A percentile compares a stretch with the other conserved stretches of the same genome.
phyloP scores from a whole-genome alignment of 2,797 vertebrate species.

The Hoplostethus mediterraneus region DNA sequence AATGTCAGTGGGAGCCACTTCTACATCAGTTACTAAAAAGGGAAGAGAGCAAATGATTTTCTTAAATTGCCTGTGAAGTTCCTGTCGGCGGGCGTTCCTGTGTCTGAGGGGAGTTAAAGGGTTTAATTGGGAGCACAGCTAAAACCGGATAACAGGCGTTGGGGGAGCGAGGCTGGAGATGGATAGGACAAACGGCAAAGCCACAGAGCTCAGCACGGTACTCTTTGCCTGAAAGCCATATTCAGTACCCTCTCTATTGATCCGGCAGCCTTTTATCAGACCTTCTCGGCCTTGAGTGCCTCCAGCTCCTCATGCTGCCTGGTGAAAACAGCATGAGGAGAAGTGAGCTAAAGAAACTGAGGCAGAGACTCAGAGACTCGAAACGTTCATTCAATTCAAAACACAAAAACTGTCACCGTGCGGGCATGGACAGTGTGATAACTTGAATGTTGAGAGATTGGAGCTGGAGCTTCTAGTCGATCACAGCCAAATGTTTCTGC shows the following conservation, averaged over 20 bases:
- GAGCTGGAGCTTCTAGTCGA: too few relatives aligned
- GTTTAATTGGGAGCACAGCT: slow-evolving; percentile 72
- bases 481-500: too few relatives aligned
- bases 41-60: slow-evolving; percentile 45
- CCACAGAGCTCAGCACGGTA: slow-evolving; percentile 20
- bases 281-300: slow-evolving; percentile 41
- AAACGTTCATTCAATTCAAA: slow-evolving; percentile 15
- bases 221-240: slow-evolving; percentile 52
- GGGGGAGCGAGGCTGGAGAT: slow-evolving; percentile 24
- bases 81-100: slow-evolving; percentile 31
- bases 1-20: slow-evolving; percentile 34
- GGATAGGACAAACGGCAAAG: slow-evolving; percentile 23
- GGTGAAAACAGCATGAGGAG: slow-evolving; percentile 18
- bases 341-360: slow-evolving; percentile 6
- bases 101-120: slow-evolving; percentile 40
- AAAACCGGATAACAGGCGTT: slow-evolving; percentile 43
- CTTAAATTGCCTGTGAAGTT: slow-evolving; percentile 50
- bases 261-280: slow-evolving; percentile 64
- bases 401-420: not conserved
- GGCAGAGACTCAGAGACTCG: not conserved
- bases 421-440: too few relatives aligned
- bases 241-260: slow-evolving; percentile 56
- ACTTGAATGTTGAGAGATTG: too few relatives aligned
- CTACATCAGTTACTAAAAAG: slow-evolving; percentile 56
- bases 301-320: slow-evolving; percentile 35